Evolutionary conservation across 2,888 invertebrate species (phyloP), one percentile per base, ranked within the genome.

Genomic region (Callosobruchus maculatus): DNA sequence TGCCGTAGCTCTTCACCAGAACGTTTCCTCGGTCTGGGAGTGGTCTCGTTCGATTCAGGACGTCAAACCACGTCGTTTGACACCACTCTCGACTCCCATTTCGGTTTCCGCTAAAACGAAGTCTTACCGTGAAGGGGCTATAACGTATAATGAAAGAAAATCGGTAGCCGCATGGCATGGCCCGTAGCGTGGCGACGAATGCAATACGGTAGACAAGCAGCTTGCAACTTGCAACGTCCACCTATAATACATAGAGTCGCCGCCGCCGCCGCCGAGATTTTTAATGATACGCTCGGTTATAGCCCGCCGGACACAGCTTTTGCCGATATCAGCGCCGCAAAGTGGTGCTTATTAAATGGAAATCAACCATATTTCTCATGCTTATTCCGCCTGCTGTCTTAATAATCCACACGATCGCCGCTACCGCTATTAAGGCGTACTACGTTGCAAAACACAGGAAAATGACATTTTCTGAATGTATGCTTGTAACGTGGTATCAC

Each of bases 361-460:
- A 74, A 70, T 74, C 70, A 70, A 74, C 72, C 70, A 72, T 72
- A 74, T 74, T 70, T 70, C 70, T 68, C 49, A 13, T 49, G 49
- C 49, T 49, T 49, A 49, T 49, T 49, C 49, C 49, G 49, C 49
- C 49, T 49, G 49, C 49, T 49, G 49, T 49, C 49, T 49, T 49
- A 49, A 49, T 49, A 49, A 13, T 49, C 49, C 49, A 49, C 49
- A 49, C 49, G 18, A 49, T 49, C 49, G 13, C 5, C 49, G 13
- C 49, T 49, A 49, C 49, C 13, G 49, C 7, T 13, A 49, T 49
- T 49, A 13, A 26, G 26, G 26, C 7, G 26, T 26, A 7, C 26
- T 26, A 7, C 26, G 7, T 26, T 2, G 3, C 26, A 26, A 2
- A 26, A 4, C 7, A 26, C 26, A 26, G 26, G 2, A 7, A 26